phyloP scores from a whole-genome alignment of 2,113 vertebrate genomes.

The Chionodraco myersi region DNA sequence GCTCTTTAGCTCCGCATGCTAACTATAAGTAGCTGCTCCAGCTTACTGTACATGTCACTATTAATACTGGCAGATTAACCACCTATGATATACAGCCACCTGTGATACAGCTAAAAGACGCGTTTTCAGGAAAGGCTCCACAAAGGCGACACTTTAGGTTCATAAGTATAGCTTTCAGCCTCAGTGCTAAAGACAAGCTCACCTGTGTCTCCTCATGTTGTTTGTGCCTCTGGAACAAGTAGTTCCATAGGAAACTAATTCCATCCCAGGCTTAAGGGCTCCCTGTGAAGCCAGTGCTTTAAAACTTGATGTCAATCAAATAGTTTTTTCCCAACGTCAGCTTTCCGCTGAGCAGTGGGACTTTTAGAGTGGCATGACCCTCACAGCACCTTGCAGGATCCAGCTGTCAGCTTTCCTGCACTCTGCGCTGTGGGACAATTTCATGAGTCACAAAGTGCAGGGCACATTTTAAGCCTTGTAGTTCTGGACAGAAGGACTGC shows the following conservation, averaged over 20 bases:
- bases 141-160: slow-evolving; percentile 31
- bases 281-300: slow-evolving; percentile 31
- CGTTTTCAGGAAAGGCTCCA: slow-evolving; percentile 71
- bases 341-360: slow-evolving; percentile 21
- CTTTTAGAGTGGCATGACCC: slow-evolving; percentile 23
- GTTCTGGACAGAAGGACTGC: background rate
- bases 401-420: slow-evolving; percentile 43
- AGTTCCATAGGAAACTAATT: background rate
- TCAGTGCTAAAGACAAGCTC: background rate
- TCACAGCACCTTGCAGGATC: slow-evolving; percentile 34
- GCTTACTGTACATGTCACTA: slow-evolving; percentile 76
- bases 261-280: background rate
- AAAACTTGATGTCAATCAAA: slow-evolving; percentile 28
- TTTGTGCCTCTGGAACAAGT: background rate
- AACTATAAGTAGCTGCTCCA: slow-evolving; percentile 78
- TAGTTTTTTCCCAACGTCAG: slow-evolving; percentile 26
- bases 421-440: slow-evolving; percentile 18
- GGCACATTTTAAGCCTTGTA: slow-evolving; percentile 1
- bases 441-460: slow-evolving; percentile 21
- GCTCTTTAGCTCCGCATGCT: slow-evolving; percentile 71
- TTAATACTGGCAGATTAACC: slow-evolving; percentile 81
- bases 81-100: slow-evolving; percentile 65
- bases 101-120: slow-evolving; percentile 69
- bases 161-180: background rate
- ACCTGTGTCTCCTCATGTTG: slow-evolving; percentile 5